Evolutionary conservation across 2,888 invertebrate genomes (phyloP), one percentile per base, ranked within the genome.

Genomic region (Dryocosmus kuriphilus): DNA sequence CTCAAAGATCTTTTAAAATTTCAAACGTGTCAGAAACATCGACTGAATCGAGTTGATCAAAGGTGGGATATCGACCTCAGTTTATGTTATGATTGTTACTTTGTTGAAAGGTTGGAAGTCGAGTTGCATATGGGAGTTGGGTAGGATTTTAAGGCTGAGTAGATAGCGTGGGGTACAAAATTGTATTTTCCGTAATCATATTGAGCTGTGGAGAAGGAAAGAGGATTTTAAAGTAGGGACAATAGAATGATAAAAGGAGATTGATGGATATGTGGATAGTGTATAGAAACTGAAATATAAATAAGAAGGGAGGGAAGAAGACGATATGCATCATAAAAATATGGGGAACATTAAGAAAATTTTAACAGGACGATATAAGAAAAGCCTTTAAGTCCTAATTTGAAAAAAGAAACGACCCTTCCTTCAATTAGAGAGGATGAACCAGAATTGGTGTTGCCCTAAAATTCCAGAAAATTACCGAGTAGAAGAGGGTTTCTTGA

Each of bases 1-100:
- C 32, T 32, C n/a, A 62, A 32, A 35, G 32, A 63, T 63, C 63
- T 35, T 22, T 63, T 63, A 32, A 32, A 19, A 61, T 61, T 30
- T 32, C 16, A 61, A 63, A 32, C 32, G 32, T 32, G 24, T 14
- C 5, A 1, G 57, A 14, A 24, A 57, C 9, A 14, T 24, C 14
- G 5, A 27, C 0, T 24, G 57, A 57, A 57, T 24, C 24, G 6
- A 57, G 57, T 57, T 57, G 57, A 24, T 57, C 14, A 16, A 57
- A 57, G 1, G 11, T 16, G 57, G 16, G 57, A 22, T 24, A 24
- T 57, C 57, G 24, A 57, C 57, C 14, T 57, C 22, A 14, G 57
- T 22, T 57, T 24, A 22, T 22, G 11, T 57, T 16, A 57, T 16
- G 24, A 27, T 57, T 57, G 24, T 57, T 57, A 24, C 57, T 57